Evolutionary conservation across 2,888 invertebrate genomes (phyloP), one percentile per base, ranked within the genome.

Genomic region (Trichopria drosophilae): DNA sequence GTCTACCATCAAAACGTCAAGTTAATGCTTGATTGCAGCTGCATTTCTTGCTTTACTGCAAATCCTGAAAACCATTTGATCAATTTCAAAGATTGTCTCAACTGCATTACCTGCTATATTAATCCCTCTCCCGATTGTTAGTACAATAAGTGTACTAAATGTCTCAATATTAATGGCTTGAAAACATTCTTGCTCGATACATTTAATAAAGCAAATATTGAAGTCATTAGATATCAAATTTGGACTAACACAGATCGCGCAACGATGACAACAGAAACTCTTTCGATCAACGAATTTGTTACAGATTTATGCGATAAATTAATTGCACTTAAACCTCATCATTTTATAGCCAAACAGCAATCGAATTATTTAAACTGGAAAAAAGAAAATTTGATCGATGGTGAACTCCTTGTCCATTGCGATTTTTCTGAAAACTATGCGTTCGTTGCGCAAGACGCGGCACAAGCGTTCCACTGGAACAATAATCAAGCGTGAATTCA

Each of bases 401-500:
- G 31, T 3, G 12, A 32, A 15, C n/a, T n/a, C n/a, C n/a, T n/a
- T n/a, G n/a, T n/a, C n/a, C n/a, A n/a, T n/a, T n/a, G n/a, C n/a
- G n/a, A n/a, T n/a, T n/a, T n/a, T n/a, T n/a, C n/a, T n/a, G n/a
- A n/a, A n/a, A n/a, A n/a, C n/a, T n/a, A n/a, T 24, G 44, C 34
- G 6, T 44, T 44, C 23, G 5, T 35, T 19, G 44, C 19, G 6
- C 44, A 44, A 35, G 16, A 34, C 9, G 44, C 42, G 15, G 42
- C 19, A 19, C 42, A 18, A 29, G 15, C 31, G 16, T 42, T 42
- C 22, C 42, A 42, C 23, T 42, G 15, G 18, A 42, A 42, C n/a
- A 42, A 42, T 42, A 42, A 42, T n/a, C 31, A 42, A 24, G 42
- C 42, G n/a, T 18, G 19, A 19, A 12, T 42, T 10, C 20, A 19